phyloP scores from a whole-genome alignment of 2,113 vertebrate genomes.

The Protobothrops flavoviridis region DNA sequence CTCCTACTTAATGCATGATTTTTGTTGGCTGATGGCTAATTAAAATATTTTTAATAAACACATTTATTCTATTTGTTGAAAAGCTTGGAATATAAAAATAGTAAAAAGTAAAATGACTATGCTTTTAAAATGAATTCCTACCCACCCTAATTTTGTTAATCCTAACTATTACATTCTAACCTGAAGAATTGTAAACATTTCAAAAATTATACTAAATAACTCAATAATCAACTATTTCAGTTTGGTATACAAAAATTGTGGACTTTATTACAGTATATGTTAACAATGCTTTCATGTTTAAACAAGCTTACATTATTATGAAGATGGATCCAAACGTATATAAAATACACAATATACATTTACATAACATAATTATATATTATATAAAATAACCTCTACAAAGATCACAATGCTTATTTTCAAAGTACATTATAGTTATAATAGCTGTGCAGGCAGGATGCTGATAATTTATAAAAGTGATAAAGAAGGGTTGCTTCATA shows the following conservation, averaged over 20 bases:
- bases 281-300: not conserved
- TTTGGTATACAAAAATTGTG: not conserved
- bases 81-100: not conserved
- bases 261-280: not conserved
- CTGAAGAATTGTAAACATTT: not conserved
- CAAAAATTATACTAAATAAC: not conserved
- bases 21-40: constrained; percentile 12
- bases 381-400: not conserved
- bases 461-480: not conserved
- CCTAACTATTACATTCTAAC: not conserved
- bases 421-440: not conserved
- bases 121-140: not conserved
- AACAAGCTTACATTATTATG: not conserved
- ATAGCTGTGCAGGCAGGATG: not conserved
- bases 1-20: constrained; percentile 16
- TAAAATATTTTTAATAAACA: not conserved
- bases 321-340: not conserved
- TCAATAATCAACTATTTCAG: not conserved
- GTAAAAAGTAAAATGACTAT: not conserved
- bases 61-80: constrained; percentile 1
- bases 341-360: not conserved
- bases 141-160: not conserved
- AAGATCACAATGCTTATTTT: not conserved
- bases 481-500: not conserved
- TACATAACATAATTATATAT: not conserved